A percentile compares a stretch with the other conserved stretches of the same genome.
These are phyloP conservation scores for Corythoichthys haematopterus DNA, from an alignment of 2,113 vertebrate species.

Conservation along the genomic window DNA sequence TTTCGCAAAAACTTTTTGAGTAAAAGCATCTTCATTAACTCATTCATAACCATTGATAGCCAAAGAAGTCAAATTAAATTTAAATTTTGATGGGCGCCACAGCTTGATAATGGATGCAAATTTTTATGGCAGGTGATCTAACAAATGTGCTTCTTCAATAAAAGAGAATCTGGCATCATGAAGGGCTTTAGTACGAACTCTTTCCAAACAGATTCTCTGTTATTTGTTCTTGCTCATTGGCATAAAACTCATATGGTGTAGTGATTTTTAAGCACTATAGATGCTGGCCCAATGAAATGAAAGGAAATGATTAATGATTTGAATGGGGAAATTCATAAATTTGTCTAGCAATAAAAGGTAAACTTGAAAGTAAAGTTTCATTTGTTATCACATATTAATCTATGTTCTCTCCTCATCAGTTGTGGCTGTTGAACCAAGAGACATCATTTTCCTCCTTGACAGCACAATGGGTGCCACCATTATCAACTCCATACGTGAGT, in stretches of 20 bases:
- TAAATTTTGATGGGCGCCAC: neutral
- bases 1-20: too few species aligned
- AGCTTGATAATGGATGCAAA: neutral
- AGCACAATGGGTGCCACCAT: slow-evolving; percentile 73
- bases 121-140: neutral
- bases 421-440: slow-evolving; percentile 81
- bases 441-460: slow-evolving; percentile 94
- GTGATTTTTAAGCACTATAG: neutral
- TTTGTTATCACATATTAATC: slow-evolving; percentile 1
- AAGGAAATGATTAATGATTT: neutral
- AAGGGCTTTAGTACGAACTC: neutral
- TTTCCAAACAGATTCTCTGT: neutral
- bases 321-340: neutral
- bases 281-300: neutral
- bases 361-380: neutral
- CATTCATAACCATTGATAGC: too few species aligned
- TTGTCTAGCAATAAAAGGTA: neutral
- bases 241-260: neutral
- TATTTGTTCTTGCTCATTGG: neutral
- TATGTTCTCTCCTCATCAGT: slow-evolving; percentile 68
- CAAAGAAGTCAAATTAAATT: too few species aligned
- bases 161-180: neutral
- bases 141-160: neutral
- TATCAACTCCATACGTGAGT: slow-evolving; percentile 78
- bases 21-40: too few species aligned